Evolutionary conservation across 2,113 vertebrate species (phyloP), one percentile per base, ranked within the genome.

Genomic region (Sinocyclocheilus maitianheensis): DNA sequence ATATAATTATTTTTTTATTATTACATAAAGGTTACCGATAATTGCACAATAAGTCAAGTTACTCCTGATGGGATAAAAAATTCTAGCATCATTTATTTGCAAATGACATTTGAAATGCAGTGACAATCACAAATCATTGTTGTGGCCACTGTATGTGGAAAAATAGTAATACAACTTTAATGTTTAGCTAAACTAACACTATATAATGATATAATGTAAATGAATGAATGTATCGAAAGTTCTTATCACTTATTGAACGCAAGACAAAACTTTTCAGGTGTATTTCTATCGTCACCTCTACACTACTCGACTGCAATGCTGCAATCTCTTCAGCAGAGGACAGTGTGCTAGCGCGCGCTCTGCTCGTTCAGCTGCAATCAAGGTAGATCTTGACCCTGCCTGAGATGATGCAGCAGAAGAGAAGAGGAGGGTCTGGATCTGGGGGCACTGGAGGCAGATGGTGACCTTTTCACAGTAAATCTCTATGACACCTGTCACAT

Each of bases 391-490:
- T 14, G 3, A 13, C 43, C n/a, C 37, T n/a, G 69, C 5, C 43
- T 48, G 72, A 48, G 43, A 72, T 43, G 20, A 72, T n/a, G 12
- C 13, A 24, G 74, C n/a, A 24, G 67, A 72, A 72, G 69, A 18
- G 69, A 76, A 16, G 43, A 76, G 74, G 43, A 75, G 74, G 72
- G 20, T 48, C 22, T 14, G 51, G 58, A 11, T 83, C 67, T 83
- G 87, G 86, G 74, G 67, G 85, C 85, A 77, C 87, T 63, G 81
- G 88, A 88, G 88, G 91, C 93, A 94, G 93, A 95, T 95, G 93
- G 93, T 94, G 93, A 94, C 94, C 93, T 94, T 79, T 92, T 94
- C 62, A 91, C 88, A 90, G 90, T 90, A 90, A 91, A 94, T 93
- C 91, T 94, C 88, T 92, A 90, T 91, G 91, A 94, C 94, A 93